phyloP scores from a whole-genome alignment of 2,113 vertebrate species.

The Butorides virescens region DNA sequence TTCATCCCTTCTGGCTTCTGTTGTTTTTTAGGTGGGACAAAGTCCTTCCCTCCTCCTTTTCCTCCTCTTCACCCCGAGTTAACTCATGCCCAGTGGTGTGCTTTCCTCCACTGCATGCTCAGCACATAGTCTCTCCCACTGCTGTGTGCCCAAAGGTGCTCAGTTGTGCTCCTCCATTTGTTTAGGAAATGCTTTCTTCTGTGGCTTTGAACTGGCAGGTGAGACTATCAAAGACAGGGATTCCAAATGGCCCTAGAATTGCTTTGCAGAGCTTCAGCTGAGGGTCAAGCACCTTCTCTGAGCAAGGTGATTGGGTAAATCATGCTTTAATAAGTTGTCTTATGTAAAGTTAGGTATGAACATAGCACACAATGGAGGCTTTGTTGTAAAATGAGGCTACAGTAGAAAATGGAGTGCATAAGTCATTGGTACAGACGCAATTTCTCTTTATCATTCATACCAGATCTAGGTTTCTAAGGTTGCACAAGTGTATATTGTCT shows the following conservation, averaged over 20 bases:
- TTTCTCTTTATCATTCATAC: not conserved
- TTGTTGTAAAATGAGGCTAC: not conserved
- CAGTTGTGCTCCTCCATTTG: not conserved
- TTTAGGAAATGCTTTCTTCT: not conserved
- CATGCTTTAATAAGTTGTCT: not conserved
- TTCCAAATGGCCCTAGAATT: not conserved
- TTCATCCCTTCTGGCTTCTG: not conserved
- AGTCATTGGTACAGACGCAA: not conserved
- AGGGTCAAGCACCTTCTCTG: conserved; percentile 13
- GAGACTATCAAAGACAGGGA: not conserved
- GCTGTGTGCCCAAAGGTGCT: not conserved
- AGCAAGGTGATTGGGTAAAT: conserved; percentile 11
- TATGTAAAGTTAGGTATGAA: not conserved
- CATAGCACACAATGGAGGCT: not conserved
- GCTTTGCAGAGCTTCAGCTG: not conserved
- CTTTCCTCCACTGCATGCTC: not conserved
- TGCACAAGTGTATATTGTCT: not conserved
- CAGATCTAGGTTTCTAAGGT: not conserved
- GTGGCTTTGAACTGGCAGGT: not conserved
- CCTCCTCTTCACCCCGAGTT: not conserved
- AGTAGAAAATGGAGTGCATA: not conserved
- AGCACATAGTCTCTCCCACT: not conserved
- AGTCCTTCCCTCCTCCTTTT: not conserved
- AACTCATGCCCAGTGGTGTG: not conserved
- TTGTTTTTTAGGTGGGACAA: not conserved